A percentile compares a stretch with the other conserved stretches of the same genome.
phyloP scores from a whole-genome alignment of 2,797 vertebrate genomes.

The Rallus crepitans region DNA sequence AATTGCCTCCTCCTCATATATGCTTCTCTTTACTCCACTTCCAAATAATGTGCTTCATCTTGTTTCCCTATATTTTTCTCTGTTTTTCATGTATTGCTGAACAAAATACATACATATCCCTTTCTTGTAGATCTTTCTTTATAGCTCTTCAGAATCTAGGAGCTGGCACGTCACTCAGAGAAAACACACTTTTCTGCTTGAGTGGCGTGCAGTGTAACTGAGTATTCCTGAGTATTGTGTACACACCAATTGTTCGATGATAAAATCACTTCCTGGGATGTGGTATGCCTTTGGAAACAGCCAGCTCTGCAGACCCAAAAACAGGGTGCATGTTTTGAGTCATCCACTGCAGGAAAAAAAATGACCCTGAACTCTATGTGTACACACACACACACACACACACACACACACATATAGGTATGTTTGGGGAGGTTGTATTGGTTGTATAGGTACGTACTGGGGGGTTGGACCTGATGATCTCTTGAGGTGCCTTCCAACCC shows the following conservation, averaged over 20 bases:
- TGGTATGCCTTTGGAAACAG: background rate
- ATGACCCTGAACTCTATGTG: rapidly evolving
- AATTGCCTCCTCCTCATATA: background rate
- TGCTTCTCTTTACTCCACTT: background rate
- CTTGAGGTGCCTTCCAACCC: too few species aligned
- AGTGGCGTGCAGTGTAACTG: background rate
- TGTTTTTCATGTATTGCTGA: background rate
- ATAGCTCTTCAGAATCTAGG: background rate
- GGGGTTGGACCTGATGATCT: too few species aligned
- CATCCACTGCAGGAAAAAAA: background rate
- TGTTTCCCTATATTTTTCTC: background rate
- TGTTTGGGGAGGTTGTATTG: too few species aligned
- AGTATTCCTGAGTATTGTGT: background rate
- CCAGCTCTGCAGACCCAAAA: background rate
- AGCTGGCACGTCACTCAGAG: background rate
- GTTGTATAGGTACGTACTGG: too few species aligned
- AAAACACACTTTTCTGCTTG: background rate
- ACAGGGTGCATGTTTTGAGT: background rate
- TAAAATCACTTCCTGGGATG: background rate
- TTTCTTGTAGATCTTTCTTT: background rate
- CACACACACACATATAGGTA: too few species aligned
- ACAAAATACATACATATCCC: background rate
- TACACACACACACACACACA: too few species aligned
- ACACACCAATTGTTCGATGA: background rate
- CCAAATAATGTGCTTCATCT: background rate